Percentiles rank a stretch among this genome's conserved stretches.
Evolutionary conservation across 2,113 vertebrate species (phyloP).

Genomic region (Sigmodon hispidus): DNA sequence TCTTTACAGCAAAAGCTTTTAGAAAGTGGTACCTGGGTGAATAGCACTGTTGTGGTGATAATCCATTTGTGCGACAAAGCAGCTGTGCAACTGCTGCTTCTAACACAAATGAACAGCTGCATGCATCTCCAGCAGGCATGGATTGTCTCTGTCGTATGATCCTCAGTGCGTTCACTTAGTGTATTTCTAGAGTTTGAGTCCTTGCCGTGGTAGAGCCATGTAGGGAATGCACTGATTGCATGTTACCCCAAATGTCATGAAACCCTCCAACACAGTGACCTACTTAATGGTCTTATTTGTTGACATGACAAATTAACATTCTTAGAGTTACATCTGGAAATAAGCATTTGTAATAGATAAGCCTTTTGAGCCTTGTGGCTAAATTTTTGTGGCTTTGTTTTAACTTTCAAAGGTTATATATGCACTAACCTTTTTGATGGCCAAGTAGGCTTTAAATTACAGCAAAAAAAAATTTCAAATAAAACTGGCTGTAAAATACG

Average conservation of each 20-base stretch:
- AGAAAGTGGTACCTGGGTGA: slow-evolving; percentile 72
- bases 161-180: slow-evolving; percentile 82
- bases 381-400: slow-evolving; percentile 77
- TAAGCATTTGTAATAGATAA: slow-evolving; percentile 75
- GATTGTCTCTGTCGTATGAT: slow-evolving; percentile 83
- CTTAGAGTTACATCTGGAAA: slow-evolving; percentile 78
- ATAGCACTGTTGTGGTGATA: slow-evolving; percentile 70
- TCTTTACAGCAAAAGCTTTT: slow-evolving; percentile 80
- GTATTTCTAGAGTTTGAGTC: slow-evolving; percentile 82
- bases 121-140: slow-evolving; percentile 84
- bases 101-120: slow-evolving; percentile 80
- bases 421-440: slow-evolving; percentile 84
- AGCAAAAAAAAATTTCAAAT: slow-evolving; percentile 72
- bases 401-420: slow-evolving; percentile 82
- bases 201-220: slow-evolving; percentile 82
- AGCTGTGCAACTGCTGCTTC: slow-evolving; percentile 77
- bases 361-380: slow-evolving; percentile 78
- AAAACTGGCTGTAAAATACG: slow-evolving; percentile 73
- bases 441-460: slow-evolving; percentile 80
- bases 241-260: slow-evolving; percentile 82
- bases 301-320: slow-evolving; percentile 75
- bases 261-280: slow-evolving; percentile 75
- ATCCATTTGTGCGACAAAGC: slow-evolving; percentile 69
- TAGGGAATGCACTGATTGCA: slow-evolving; percentile 84
- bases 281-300: slow-evolving; percentile 79